Evolutionary conservation across 2,888 invertebrate species (phyloP).

Genomic region (Holacanthella duospinosa): DNA sequence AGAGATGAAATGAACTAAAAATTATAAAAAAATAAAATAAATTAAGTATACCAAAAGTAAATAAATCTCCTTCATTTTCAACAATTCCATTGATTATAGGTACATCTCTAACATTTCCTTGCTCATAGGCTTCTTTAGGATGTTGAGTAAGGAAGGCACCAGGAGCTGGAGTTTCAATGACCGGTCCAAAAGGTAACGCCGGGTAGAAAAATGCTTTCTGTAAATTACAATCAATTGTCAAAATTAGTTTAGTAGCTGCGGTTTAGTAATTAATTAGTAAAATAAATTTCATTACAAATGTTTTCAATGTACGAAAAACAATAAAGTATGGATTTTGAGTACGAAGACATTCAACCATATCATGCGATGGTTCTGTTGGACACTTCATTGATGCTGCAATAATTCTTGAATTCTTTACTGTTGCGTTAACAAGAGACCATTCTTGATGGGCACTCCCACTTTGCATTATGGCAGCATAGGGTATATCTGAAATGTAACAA

Average conservation of each 20-base stretch:
- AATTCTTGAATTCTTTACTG: conserved; percentile 16
- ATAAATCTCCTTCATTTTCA: conserved; percentile 22
- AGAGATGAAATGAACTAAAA: not conserved
- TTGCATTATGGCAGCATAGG: conserved; percentile 23
- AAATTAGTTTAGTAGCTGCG: not conserved
- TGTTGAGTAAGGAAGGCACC: conserved; percentile 23
- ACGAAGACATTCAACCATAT: conserved; percentile 21
- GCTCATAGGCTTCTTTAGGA: conserved; percentile 19
- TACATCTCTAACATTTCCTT: conserved; percentile 13
- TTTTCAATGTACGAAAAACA: conserved; percentile 18
- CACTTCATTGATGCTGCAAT: conserved; percentile 21
- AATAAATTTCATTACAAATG: conserved; percentile 15
- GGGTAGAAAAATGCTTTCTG: conserved; percentile 16
- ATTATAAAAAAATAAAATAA: too few species aligned
- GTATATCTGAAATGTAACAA: conserved; percentile 8
- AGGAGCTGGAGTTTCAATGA: conserved; percentile 16
- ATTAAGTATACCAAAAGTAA: conserved; percentile 12
- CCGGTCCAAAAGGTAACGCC: conserved; percentile 20
- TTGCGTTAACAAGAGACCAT: conserved; percentile 24
- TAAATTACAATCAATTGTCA: not conserved
- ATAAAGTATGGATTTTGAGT: conserved; percentile 22
- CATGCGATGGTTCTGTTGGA: conserved; percentile 13
- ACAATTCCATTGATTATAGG: conserved; percentile 22
- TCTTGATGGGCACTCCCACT: conserved; percentile 24
- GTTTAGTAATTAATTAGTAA: too few species aligned